Conservation (phyloP, 2,888 invertebrate species). For the Lepeophtheirus nordmannii region DNA sequence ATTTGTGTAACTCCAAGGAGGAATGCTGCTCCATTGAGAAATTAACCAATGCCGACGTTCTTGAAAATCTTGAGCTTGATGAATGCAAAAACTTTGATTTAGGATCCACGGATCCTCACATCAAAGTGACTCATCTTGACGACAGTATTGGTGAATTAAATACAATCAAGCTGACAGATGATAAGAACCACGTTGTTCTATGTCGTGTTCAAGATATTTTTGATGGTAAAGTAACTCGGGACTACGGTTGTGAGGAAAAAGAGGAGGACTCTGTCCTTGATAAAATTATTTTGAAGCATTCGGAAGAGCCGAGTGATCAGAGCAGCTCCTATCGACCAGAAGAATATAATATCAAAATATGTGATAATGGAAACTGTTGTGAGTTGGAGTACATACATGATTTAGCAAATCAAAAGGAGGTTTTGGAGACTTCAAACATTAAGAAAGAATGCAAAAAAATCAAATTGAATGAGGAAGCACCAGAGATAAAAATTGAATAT, state of each 20-base stretch:
- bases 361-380: neutral
- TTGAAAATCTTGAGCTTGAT: neutral
- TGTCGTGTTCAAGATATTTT: neutral
- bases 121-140: neutral
- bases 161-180: neutral
- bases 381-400: neutral
- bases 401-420: neutral
- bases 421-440: neutral
- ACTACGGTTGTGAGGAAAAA: neutral
- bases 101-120: neutral
- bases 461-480: neutral
- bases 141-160: neutral
- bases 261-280: neutral
- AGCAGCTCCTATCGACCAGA: neutral
- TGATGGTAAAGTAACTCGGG: neutral
- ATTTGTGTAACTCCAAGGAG: neutral
- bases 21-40: neutral
- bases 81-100: conserved; percentile 2
- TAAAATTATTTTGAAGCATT: neutral
- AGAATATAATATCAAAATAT: neutral
- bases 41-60: neutral
- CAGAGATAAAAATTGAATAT: neutral
- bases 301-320: neutral
- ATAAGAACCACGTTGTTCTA: neutral
- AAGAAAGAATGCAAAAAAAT: neutral